A percentile compares a stretch with the other conserved stretches of the same genome.
phyloP scores from a whole-genome alignment of 1,140 invertebrate species.

The Hyles vespertilio region DNA sequence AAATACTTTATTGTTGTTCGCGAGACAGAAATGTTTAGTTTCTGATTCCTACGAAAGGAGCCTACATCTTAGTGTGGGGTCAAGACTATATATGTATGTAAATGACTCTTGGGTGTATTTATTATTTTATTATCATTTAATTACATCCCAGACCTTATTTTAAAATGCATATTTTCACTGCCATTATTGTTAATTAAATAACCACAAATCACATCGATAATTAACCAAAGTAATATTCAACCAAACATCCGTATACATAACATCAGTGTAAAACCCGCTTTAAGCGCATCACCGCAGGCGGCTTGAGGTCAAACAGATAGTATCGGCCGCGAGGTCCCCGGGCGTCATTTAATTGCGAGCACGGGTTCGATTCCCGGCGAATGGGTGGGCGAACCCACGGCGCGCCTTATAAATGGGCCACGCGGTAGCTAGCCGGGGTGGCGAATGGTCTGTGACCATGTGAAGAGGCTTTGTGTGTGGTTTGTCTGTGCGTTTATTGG shows the following conservation, averaged over 20 bases:
- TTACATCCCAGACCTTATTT: not conserved
- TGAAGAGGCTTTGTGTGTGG: not conserved
- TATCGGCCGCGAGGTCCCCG: constrained; percentile 37
- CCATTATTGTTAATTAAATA: not conserved
- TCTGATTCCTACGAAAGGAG: too few species aligned
- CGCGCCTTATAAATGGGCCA: constrained; percentile 29
- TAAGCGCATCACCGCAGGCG: constrained; percentile 32
- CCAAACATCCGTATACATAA: too few species aligned
- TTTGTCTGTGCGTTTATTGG: too few species aligned
- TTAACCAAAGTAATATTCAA: not conserved
- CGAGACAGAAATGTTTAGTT: too few species aligned
- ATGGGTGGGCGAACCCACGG: constrained; percentile 19
- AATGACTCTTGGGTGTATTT: too few species aligned
- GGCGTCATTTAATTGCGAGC: constrained; percentile 46
- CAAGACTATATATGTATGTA: too few species aligned
- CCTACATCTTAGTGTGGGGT: not conserved
- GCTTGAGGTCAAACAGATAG: constrained; percentile 37
- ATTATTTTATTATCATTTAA: not conserved
- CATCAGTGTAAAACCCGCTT: constrained; percentile 1
- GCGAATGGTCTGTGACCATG: constrained; percentile 26
- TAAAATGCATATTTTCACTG: not conserved
- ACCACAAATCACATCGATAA: not conserved
- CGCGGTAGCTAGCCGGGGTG: constrained; percentile 31
- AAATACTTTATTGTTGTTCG: too few species aligned
- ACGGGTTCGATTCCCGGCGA: constrained; percentile 31